Base-by-base conservation (phyloP, 35 echinoderm and acorn worm genomes). In the Apostichopus californicus region DNA sequence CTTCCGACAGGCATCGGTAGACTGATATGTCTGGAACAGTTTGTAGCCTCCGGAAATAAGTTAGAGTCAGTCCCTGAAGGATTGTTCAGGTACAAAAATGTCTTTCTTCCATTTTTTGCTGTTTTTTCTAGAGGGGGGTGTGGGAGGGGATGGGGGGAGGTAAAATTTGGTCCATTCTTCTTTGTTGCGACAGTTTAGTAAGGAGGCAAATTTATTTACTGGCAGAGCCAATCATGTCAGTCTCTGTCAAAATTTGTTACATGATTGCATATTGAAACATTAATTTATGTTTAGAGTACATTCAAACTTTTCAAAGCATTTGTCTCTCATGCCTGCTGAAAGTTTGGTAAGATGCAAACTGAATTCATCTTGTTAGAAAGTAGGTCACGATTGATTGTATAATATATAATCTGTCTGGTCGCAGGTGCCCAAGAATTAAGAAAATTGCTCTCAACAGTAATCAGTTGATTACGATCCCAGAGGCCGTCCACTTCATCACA, bases 31-130 rank as follows among this genome's bases (percentile, higher is more conserved):
- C 85, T 98, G 82, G 94, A 98, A 54, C 97, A 98, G 75, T 98
- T 98, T 92, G 81, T 98, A 7, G 97, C 95, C 24, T 92, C 95
- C 13, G 93, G 94, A 61, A 99, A 99, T 73, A 87, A 86, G 15
- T 65, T 99, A 90, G 97, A 99, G 77, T 94, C 93, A 54, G 93
- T 99, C 15, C 97, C 97, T 9, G 97, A 99, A 70, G 97, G 97
- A 23, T 57, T 99, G 18, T 99, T 95, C 90, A 94, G 95, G 96
- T 98, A 64, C 91, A 63, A 77, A 4, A 1, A 21, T 68, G 6
- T 63, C 4, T 10, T 56, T 46, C 5, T 1, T 52, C 1, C 8
- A 52, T 73, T 86, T 60, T 57, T 17, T 5, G 17, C 52, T 18
- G n/a, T 14, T 78, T 23, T 17, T 9, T 77, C 21, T 9, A 77